Percentiles rank a stretch among this genome's conserved stretches.
Evolutionary conservation across 2,113 vertebrate species (phyloP).

Genomic region (Pelecanoides urinatrix): DNA sequence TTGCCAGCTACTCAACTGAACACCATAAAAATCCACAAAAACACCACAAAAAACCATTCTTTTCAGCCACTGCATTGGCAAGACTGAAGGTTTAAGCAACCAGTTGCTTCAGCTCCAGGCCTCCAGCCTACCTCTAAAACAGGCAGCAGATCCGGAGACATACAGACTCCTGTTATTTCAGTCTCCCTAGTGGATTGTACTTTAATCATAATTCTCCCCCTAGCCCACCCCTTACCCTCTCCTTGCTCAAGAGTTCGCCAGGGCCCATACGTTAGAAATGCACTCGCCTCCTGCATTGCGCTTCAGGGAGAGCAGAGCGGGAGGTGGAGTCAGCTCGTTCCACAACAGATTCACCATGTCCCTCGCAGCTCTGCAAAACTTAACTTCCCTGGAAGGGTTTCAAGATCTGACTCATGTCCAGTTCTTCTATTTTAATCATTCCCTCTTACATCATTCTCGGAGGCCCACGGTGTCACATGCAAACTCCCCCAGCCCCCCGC

Average conservation of each 20-base stretch:
- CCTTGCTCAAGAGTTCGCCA: background rate
- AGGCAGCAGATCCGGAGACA: background rate
- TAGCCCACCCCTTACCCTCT: background rate
- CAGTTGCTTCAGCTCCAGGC: background rate
- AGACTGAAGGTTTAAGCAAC: background rate
- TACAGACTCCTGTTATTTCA: background rate
- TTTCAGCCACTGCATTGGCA: background rate
- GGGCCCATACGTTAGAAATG: background rate
- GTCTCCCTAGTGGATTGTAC: background rate
- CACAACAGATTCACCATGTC: slow-evolving; percentile 41
- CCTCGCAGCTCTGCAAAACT: slow-evolving; percentile 48
- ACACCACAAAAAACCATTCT: background rate
- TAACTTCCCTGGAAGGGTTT: slow-evolving; percentile 58
- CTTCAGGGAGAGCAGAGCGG: background rate
- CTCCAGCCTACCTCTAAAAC: background rate
- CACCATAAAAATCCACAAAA: background rate
- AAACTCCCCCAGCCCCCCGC: background rate
- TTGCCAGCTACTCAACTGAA: background rate
- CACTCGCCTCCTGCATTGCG: fast-evolving
- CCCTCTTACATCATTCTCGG: slow-evolving; percentile 62
- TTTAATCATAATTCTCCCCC: background rate
- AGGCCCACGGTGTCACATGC: slow-evolving; percentile 59
- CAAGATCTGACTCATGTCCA: slow-evolving; percentile 71
- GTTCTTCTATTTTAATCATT: slow-evolving; percentile 67
- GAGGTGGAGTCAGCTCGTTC: slow-evolving; percentile 12